Conservation (phyloP, 2,113 vertebrate species). For the Scartelaos histophorus region DNA sequence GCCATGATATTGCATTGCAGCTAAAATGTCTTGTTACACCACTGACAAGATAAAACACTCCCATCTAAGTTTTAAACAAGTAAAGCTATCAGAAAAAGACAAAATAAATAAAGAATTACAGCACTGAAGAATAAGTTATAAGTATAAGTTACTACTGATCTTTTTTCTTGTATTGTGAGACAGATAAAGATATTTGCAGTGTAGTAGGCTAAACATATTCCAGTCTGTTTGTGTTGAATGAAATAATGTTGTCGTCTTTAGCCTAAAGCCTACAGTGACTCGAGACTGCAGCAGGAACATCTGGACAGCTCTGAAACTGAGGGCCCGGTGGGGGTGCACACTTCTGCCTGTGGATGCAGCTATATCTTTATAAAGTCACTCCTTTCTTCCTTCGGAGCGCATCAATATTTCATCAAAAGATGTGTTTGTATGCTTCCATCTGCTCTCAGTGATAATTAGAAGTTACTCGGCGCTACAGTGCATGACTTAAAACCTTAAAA, state of each 20-base stretch:
- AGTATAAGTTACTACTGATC: not conserved
- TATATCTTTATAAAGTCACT: not conserved
- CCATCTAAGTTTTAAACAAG: too few species aligned
- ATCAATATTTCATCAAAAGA: conserved; percentile 5
- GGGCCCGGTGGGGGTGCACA: not conserved
- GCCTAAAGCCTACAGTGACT: not conserved
- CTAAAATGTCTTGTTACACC: too few species aligned
- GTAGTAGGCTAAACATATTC: not conserved
- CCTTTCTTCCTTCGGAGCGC: conserved; percentile 5
- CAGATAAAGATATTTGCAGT: not conserved
- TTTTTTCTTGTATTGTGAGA: not conserved
- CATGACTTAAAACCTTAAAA: conserved; percentile 1
- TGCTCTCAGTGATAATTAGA: conserved; percentile 1
- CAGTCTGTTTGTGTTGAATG: not conserved
- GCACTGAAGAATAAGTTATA: too few species aligned
- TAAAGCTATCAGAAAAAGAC: too few species aligned
- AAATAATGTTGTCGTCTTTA: not conserved
- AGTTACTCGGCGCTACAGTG: conserved; percentile 20
- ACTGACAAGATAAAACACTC: too few species aligned
- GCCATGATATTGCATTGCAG: too few species aligned
- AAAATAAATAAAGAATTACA: not conserved
- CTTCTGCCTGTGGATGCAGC: not conserved
- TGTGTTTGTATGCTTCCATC: conserved; percentile 6
- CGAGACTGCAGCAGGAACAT: not conserved
- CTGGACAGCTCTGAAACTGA: not conserved